phyloP scores from a whole-genome alignment of 2,797 vertebrate species.

The Fistularia commersonii region DNA sequence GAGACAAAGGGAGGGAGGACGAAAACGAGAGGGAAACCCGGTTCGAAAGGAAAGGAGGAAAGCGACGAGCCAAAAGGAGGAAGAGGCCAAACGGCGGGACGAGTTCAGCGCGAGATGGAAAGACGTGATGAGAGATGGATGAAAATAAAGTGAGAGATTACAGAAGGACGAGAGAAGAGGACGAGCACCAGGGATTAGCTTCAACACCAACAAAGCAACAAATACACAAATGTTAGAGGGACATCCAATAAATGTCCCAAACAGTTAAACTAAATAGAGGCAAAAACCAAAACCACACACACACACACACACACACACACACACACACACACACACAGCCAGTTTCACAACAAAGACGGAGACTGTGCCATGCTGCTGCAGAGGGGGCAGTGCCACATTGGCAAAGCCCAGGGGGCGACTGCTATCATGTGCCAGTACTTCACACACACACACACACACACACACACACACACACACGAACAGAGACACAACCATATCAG shows the following conservation, averaged over 20 bases:
- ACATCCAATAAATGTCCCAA: constrained; percentile 15
- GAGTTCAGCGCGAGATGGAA: not conserved
- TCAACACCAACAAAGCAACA: constrained; percentile 5
- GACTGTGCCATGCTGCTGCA: constrained; percentile 69
- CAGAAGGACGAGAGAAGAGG: not conserved
- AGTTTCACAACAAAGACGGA: constrained; percentile 66
- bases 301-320: constrained; percentile 10
- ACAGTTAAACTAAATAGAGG: not conserved
- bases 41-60: no score
- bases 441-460: constrained; percentile 27
- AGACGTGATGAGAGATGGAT: not conserved
- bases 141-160: not conserved
- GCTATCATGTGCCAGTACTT: constrained; percentile 70
- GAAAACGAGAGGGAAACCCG: not conserved
- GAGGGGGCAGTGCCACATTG: constrained; percentile 70
- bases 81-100: not conserved
- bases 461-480: constrained; percentile 27
- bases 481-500: constrained; percentile 45
- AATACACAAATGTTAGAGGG: not conserved
- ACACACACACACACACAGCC: constrained; percentile 26
- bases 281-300: constrained; percentile 6
- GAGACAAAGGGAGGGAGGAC: not conserved
- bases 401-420: constrained; percentile 72
- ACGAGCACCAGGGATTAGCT: not conserved
- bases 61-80: no score